phyloP scores from a whole-genome alignment of 2,113 vertebrate genomes.

The Miniopterus natalensis region DNA sequence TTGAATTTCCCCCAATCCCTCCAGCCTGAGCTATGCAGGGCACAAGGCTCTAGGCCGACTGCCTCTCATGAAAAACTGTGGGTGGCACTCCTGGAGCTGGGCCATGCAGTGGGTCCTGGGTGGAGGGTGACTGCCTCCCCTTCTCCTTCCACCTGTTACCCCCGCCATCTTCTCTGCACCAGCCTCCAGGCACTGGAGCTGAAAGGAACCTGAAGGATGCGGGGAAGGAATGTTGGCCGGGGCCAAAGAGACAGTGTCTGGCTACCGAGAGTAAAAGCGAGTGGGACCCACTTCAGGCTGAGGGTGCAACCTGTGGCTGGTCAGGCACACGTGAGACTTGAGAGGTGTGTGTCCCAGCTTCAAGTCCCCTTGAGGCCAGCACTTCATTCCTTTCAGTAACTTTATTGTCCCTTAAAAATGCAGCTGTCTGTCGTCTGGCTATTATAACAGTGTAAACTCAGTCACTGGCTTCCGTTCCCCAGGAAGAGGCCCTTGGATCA shows the following conservation, averaged over 20 bases:
- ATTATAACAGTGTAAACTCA: not conserved
- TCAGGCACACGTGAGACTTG: not conserved
- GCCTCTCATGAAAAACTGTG: not conserved
- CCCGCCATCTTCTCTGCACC: not conserved
- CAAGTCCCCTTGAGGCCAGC: not conserved
- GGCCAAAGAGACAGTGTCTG: not conserved
- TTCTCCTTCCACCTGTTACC: not conserved
- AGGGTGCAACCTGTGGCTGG: conserved; percentile 39
- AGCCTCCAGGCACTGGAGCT: not conserved
- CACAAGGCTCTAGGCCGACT: not conserved
- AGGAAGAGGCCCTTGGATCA: not conserved
- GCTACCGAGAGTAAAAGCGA: not conserved
- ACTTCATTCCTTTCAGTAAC: not conserved
- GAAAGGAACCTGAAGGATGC: conserved; percentile 8
- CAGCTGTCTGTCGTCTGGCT: not conserved
- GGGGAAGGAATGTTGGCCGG: not conserved
- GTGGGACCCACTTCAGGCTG: not conserved
- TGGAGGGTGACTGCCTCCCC: rapidly evolving
- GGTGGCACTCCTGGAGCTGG: not conserved
- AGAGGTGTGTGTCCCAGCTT: not conserved
- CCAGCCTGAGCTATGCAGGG: not conserved
- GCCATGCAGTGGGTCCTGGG: no score
- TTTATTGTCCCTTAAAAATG: not conserved
- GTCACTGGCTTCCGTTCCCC: conserved; percentile 2
- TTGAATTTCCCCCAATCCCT: not conserved